Evolutionary conservation across 2,797 vertebrate genomes (phyloP).

Genomic region (Borostomias antarcticus): DNA sequence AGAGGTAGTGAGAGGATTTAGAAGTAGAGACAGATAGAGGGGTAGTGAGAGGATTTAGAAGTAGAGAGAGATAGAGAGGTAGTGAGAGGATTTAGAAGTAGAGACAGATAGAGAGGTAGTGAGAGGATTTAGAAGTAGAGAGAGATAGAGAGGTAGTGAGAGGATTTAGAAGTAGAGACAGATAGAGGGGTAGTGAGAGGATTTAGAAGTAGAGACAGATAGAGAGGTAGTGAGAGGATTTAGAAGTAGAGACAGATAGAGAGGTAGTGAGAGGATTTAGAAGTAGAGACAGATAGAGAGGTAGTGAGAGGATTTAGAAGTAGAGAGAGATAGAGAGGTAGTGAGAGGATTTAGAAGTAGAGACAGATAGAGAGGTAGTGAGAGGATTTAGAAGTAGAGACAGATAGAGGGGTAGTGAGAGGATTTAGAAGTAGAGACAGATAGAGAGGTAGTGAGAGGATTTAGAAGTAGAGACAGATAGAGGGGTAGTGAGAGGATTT

Average conservation of each 20-base stretch:
- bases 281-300: neutral
- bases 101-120: neutral
- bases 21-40: too few relatives aligned
- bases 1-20: conserved; percentile 1
- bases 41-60: too few relatives aligned
- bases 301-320: too few relatives aligned
- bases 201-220: neutral
- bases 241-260: neutral
- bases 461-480: too few relatives aligned
- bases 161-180: neutral
- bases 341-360: too few relatives aligned
- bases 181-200: neutral
- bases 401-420: too few relatives aligned
- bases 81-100: neutral
- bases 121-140: too few relatives aligned
- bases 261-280: too few relatives aligned
- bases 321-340: too few relatives aligned
- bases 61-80: neutral
- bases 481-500: too few relatives aligned
- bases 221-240: neutral
- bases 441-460: too few relatives aligned
- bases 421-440: neutral
- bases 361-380: neutral
- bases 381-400: neutral
- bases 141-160: too few relatives aligned